Conservation (phyloP, 2,113 vertebrate genomes). For the Coptodon bakossiorum region DNA sequence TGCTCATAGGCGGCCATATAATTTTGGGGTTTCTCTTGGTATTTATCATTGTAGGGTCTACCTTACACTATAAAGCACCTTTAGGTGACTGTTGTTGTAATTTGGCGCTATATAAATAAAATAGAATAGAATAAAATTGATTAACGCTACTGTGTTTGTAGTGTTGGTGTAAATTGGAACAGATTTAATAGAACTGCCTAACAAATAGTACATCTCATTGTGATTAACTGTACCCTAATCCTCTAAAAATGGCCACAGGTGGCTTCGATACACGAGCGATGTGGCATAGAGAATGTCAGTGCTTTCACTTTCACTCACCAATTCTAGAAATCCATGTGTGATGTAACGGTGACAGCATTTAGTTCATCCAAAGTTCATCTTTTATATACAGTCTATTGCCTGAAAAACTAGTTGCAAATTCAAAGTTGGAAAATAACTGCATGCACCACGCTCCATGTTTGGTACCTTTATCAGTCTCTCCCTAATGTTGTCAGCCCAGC, state of each 20-base stretch:
- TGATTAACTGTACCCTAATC: background rate
- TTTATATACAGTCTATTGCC: background rate
- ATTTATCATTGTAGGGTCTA: background rate
- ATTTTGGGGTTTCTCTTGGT: background rate
- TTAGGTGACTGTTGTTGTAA: background rate
- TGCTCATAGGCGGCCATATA: background rate
- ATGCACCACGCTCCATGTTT: background rate
- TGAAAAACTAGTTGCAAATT: background rate
- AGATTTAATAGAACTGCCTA: background rate
- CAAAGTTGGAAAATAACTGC: background rate
- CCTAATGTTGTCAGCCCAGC: background rate
- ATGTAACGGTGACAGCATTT: background rate
- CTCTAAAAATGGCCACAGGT: background rate
- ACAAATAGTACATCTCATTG: background rate
- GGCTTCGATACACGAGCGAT: background rate
- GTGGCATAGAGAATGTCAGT: background rate
- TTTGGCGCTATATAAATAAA: background rate
- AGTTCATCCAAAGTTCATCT: background rate
- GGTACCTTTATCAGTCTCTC: background rate
- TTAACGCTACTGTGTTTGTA: background rate
- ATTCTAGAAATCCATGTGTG: too few species aligned
- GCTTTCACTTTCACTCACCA: background rate
- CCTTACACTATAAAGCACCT: background rate
- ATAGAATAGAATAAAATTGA: fast-evolving
- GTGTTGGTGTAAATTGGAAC: background rate